A percentile compares a stretch with the other conserved stretches of the same genome.
phyloP scores from a whole-genome alignment of 2,113 vertebrate genomes.

The Solea senegalensis region DNA sequence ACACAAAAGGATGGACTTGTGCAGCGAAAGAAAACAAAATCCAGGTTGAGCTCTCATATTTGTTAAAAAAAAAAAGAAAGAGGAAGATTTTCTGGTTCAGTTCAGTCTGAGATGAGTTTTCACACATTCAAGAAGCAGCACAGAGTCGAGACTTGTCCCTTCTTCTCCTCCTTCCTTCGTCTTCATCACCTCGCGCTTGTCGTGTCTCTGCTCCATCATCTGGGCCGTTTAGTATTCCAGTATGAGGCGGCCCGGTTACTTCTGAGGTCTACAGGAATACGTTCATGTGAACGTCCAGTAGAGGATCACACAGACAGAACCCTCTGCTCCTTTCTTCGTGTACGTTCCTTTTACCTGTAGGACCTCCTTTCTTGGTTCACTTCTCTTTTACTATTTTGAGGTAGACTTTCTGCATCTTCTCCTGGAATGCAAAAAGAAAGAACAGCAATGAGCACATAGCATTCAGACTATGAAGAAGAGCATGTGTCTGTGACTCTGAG shows the following conservation, averaged over 20 bases:
- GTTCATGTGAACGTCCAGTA: slow-evolving; percentile 33
- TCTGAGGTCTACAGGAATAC: slow-evolving; percentile 51
- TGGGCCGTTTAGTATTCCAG: slow-evolving; percentile 57
- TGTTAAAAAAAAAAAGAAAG: slow-evolving; percentile 24
- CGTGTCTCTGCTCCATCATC: slow-evolving; percentile 56
- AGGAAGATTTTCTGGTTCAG: slow-evolving; percentile 32
- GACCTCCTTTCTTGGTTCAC: slow-evolving; percentile 67
- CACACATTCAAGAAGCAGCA: slow-evolving; percentile 68
- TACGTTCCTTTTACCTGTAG: slow-evolving; percentile 54
- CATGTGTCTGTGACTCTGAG: not conserved
- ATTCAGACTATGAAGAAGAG: not conserved
- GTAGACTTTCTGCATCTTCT: slow-evolving; percentile 82
- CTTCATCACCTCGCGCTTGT: slow-evolving; percentile 23
- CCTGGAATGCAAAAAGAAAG: slow-evolving; percentile 39
- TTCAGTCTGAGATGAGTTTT: slow-evolving; percentile 56
- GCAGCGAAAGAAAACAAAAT: slow-evolving; percentile 58
- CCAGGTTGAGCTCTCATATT: slow-evolving; percentile 58
- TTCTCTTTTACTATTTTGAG: slow-evolving; percentile 80
- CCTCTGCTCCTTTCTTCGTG: slow-evolving; percentile 59
- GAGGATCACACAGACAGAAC: slow-evolving; percentile 28
- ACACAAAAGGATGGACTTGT: slow-evolving; percentile 70
- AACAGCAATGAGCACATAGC: slow-evolving; percentile 22
- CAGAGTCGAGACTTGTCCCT: slow-evolving; percentile 59
- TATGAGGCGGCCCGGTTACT: slow-evolving; percentile 51
- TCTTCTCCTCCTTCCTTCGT: slow-evolving; percentile 21